Base-by-base conservation (phyloP, 2,113 vertebrate genomes). In the Lepus europaeus region DNA sequence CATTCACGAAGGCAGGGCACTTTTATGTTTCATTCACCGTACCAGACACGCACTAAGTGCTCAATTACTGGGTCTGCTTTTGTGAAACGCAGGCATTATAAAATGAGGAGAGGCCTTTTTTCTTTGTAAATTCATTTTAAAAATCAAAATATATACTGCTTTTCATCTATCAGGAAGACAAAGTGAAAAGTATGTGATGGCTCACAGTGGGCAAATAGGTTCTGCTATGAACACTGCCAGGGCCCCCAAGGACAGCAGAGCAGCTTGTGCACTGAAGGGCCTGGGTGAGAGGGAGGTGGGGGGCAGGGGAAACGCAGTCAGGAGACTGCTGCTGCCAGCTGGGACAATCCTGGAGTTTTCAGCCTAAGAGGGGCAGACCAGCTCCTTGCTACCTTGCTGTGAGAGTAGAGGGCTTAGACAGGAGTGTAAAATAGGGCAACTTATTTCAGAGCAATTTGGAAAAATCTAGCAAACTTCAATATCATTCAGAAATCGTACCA, bases 161-260 rank as follows among this genome's bases (percentile, higher is more conserved):
- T 25, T 77, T 89, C n/a, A 87, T 39, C 49, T 53, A 49, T 29
- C 49, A 93, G 63, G 13, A 94, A 76, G 29, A 25, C 74, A 89
- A 91, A 87, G 88, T 25, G 27, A 66, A 53, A 93, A 86, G 27
- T 56, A 59, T 6, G 56, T 53, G 23, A 16, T 23, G 25, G 61
- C n/a, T n/a, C 66, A 25, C 4, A 9, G 27, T 0, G 14, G 25
- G 9, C 59, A 94, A 20, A 27, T 9, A 56, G 51, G 27, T 25
- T n/a, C 1, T 39, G 10, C 69, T 39, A 22, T 31, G 63, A 39
- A 92, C 27, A 36, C 16, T 53, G 36, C 45, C 14, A 61, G 45
- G 29, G 36, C 49, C 33, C 4, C 12, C 36, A 27, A 5, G 49
- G 36, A 53, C 5, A 66, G 29, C 3, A 16, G n/a, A 10, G 7